phyloP scores from a whole-genome alignment of 2,888 invertebrate species.

The Rhabditophanes sp. region DNA sequence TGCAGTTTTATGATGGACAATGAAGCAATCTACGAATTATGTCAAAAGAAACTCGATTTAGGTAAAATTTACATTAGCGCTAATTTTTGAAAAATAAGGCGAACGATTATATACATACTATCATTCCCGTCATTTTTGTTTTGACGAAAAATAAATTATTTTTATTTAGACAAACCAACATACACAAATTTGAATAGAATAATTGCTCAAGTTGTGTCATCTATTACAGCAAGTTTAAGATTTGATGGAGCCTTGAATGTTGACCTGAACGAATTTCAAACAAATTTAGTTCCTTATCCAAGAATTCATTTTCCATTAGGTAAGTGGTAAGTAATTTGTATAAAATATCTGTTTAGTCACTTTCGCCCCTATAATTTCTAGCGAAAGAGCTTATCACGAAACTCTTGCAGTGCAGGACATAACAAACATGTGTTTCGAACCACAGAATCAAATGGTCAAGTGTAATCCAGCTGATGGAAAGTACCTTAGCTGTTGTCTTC shows the following conservation, averaged over 20 bases:
- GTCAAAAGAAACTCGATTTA: slow-evolving; percentile 58
- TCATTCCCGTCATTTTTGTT: background rate
- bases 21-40: slow-evolving; percentile 79
- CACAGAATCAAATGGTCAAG: slow-evolving; percentile 55
- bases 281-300: slow-evolving; percentile 61
- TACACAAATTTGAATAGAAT: slow-evolving; percentile 78
- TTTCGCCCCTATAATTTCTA: slow-evolving; percentile 42
- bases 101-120: background rate
- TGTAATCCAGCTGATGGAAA: slow-evolving; percentile 49
- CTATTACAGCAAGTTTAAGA: slow-evolving; percentile 7
- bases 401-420: slow-evolving; percentile 61
- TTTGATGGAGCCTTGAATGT: slow-evolving; percentile 8
- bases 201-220: slow-evolving; percentile 63
- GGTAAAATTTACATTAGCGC: slow-evolving; percentile 7
- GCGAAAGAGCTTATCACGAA: slow-evolving; percentile 44
- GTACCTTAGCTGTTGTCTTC: slow-evolving; percentile 49
- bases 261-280: slow-evolving; percentile 42
- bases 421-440: slow-evolving; percentile 66
- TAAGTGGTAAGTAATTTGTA: no score
- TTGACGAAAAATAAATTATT: background rate
- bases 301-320: slow-evolving; percentile 77
- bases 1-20: slow-evolving; percentile 74
- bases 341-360: no score
- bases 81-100: background rate
- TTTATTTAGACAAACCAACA: slow-evolving; percentile 51